Evolutionary conservation across 2,888 invertebrate genomes (phyloP), one percentile per base, ranked within the genome.

Genomic region (Stenodema calcarata): DNA sequence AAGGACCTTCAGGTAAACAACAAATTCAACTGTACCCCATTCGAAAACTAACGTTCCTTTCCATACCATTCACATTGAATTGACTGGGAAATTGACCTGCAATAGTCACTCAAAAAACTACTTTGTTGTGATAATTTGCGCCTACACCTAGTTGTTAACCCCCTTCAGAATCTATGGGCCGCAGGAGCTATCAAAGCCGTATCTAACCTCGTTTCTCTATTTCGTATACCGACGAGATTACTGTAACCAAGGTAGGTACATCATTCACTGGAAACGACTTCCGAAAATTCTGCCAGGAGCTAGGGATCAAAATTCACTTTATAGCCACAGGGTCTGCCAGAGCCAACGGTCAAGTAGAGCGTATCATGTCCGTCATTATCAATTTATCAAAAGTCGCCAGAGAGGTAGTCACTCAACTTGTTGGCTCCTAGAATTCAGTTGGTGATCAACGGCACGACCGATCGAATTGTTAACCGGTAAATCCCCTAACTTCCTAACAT

Each of bases 351-450:
- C 44, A 78, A 23, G 78, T 78, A 9, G 75, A 75, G n/a, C 75
- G 75, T 18, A 75, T 75, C 1, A 6, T 75, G 75, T 75, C 41
- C 1, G 30, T 75, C 12, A 75, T 75, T 9, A 35, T 30, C 12
- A 75, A 75, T 75, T 3, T 75, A 35, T 75, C 3, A 75, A 28
- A 11, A 11, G 75, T 75, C 28, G 75, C 75, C 28, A 6, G 28
- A 75, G n/a, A 75, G 28, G 12, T 30, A 75, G 28, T 75, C 75
- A 11, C 2, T 75, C 28, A 75, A 75, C 28, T 3, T 27, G 4
- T 75, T 75, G 14, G 75, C 75, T 35, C 75, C 75, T 35, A 75
- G 28, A 75, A 75, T 75, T 41, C 75, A 75, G n/a, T 75, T 75
- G 30, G 28, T 75, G 28, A 28, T 75, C 30, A 75, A 75, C 28